phyloP scores from a whole-genome alignment of 2,797 vertebrate genomes.

The Botia kubotai region DNA sequence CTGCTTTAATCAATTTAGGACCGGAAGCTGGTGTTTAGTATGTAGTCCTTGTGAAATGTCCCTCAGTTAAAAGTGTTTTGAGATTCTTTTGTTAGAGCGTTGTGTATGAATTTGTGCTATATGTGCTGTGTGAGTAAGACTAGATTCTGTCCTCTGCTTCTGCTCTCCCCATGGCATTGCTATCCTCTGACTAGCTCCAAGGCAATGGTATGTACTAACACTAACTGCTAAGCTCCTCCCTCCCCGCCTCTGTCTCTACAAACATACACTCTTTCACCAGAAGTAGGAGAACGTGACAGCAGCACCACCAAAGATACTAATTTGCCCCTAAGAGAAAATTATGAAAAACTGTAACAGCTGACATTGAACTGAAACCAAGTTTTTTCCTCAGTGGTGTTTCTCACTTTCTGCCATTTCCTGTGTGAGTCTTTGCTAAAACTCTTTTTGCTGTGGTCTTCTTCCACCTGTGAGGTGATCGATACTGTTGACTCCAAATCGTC shows the following conservation, averaged over 20 bases:
- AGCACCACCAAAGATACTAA: slow-evolving; percentile 12
- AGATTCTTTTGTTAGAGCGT: slow-evolving; percentile 31
- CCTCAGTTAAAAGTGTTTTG: slow-evolving; percentile 40
- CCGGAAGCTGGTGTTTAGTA: neutral
- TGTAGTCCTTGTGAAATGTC: slow-evolving; percentile 10
- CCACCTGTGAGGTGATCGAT: slow-evolving; percentile 10
- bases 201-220: slow-evolving; percentile 94
- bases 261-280: slow-evolving; percentile 55
- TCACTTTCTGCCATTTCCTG: slow-evolving; percentile 65
- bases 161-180: slow-evolving; percentile 81
- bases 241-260: slow-evolving; percentile 65
- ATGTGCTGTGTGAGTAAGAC: slow-evolving; percentile 92
- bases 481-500: slow-evolving; percentile 7
- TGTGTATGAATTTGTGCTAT: slow-evolving; percentile 76
- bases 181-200: slow-evolving; percentile 91
- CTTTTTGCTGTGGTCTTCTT: slow-evolving; percentile 2
- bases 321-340: neutral
- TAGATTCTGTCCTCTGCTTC: slow-evolving; percentile 88
- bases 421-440: neutral
- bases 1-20: neutral
- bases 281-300: slow-evolving; percentile 74
- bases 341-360: neutral
- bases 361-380: neutral
- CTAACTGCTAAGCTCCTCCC: slow-evolving; percentile 73
- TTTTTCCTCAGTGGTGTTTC: slow-evolving; percentile 50